Evolutionary conservation across 2,113 vertebrate species (phyloP).

Genomic region (Thamnophis sirtalis): DNA sequence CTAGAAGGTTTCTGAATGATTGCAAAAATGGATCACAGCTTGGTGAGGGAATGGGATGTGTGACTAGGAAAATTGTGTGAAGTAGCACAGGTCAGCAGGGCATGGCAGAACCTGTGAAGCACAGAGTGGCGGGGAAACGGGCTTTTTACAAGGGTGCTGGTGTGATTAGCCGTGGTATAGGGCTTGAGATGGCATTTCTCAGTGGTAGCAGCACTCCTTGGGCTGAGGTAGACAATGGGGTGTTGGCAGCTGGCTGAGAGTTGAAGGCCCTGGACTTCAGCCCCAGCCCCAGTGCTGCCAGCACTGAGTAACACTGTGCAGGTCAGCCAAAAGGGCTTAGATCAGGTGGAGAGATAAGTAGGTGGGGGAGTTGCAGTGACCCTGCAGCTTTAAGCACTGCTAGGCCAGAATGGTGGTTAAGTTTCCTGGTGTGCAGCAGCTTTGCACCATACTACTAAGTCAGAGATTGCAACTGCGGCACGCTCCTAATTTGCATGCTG

Average conservation of each 20-base stretch:
- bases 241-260: neutral
- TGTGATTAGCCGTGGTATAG: neutral
- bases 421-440: no score
- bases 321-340: neutral
- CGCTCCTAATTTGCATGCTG: no score
- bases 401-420: no score
- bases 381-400: no score
- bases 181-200: neutral
- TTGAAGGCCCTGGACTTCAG: neutral
- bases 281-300: neutral
- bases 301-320: neutral
- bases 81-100: neutral
- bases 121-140: no score
- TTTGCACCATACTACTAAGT: no score
- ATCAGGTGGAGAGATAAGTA: neutral
- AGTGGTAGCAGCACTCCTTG: neutral
- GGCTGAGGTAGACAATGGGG: neutral
- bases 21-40: neutral
- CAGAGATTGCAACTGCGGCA: no score
- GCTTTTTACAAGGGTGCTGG: neutral
- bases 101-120: neutral
- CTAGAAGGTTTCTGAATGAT: neutral
- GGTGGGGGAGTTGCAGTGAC: neutral
- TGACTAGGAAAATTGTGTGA: neutral
- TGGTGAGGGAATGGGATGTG: neutral